Evolutionary conservation across 2,888 invertebrate genomes (phyloP).

Genomic region (Scaptomyza parva): DNA sequence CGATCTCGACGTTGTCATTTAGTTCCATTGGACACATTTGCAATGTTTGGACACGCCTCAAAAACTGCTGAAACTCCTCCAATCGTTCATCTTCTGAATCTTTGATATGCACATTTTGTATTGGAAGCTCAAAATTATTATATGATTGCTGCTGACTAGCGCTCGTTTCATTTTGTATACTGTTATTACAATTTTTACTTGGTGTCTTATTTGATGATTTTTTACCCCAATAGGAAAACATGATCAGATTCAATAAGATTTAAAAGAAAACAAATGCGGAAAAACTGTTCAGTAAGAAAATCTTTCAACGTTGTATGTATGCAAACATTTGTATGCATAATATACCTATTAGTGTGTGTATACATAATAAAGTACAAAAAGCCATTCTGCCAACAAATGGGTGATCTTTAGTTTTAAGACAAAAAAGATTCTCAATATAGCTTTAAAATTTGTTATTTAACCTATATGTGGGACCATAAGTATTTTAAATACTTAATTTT

Average conservation of each 20-base stretch:
- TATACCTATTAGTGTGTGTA: neutral
- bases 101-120: neutral
- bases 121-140: neutral
- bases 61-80: constrained; percentile 78
- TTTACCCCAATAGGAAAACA: constrained; percentile 70
- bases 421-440: neutral
- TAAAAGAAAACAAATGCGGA: neutral
- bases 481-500: neutral
- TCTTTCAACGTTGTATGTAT: neutral
- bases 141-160: neutral
- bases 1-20: constrained; percentile 65
- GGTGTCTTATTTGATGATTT: constrained; percentile 28
- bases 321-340: neutral
- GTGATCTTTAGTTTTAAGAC: neutral
- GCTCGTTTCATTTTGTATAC: constrained; percentile 3
- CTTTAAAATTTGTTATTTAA: neutral
- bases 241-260: constrained; percentile 9
- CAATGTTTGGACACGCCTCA: constrained; percentile 73
- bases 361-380: neutral
- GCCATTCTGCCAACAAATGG: neutral
- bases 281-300: neutral
- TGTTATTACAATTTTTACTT: constrained; percentile 6
- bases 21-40: constrained; percentile 64
- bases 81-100: constrained; percentile 31
- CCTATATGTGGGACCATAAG: neutral